Base-by-base conservation (phyloP, 2,888 invertebrate genomes). In the Phoenoteleia sp. region DNA sequence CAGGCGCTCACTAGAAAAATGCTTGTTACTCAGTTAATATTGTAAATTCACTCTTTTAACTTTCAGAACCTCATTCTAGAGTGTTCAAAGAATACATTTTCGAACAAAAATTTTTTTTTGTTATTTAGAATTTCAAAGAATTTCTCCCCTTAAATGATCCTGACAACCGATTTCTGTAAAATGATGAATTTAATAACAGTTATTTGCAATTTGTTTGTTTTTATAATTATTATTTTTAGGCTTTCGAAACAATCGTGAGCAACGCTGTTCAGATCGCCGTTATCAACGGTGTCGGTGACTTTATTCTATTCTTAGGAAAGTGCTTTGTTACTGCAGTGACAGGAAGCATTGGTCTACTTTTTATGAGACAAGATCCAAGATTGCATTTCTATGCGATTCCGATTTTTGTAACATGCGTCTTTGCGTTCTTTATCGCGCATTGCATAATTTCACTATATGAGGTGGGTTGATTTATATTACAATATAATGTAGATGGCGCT, bases 401-500 rank as follows among this genome's bases (percentile, higher is more conserved):
- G 0, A 97, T 98, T 1, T 95, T 98, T 66, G 94, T 98, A 27
- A 96, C 97, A 23, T 97, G 97, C 90, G 94, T 98, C 56, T 98
- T 97, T 93, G 96, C 98, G 0, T 99, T 98, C 94, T 98, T 99
- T 92, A 97, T 99, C 86, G 97, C 99, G 6, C 98, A 99, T 92
- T 98, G 98, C 93, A 97, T 99, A 83, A 95, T 99, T 71, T 98
- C 98, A 5, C 95, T 99, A 3, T 99, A 98, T 91, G 99, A 99
- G 96, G 98, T 98, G 76, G 13, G 39, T 64, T 42, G 11, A 13
- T 7, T 36, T 39, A n/a, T n/a, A n/a, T n/a, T n/a, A n/a, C n/a
- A n/a, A n/a, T n/a, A n/a, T n/a, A n/a, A n/a, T n/a, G n/a, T n/a
- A n/a, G n/a, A n/a, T n/a, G n/a, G n/a, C n/a, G n/a, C n/a, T n/a